A percentile compares a stretch with the other conserved stretches of the same genome.
Evolutionary conservation across 2,888 invertebrate species (phyloP).

Genomic region (Sympetrum striolatum): DNA sequence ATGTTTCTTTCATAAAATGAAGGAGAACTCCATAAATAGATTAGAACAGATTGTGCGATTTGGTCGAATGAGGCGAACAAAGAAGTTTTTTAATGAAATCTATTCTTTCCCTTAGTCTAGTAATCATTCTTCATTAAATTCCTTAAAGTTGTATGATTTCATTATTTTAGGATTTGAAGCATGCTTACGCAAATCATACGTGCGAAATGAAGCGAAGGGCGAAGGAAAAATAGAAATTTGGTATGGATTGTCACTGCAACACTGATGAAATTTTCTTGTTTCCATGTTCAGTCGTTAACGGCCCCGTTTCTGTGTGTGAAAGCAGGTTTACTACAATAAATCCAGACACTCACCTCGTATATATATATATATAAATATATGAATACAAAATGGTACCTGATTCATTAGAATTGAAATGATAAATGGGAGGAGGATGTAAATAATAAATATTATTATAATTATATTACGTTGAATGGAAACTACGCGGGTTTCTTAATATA

Average conservation of each 20-base stretch:
- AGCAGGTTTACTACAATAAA: neutral
- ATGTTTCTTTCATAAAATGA: too few species aligned
- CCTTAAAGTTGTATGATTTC: too few species aligned
- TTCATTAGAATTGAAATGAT: slow-evolving; percentile 36
- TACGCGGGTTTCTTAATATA: slow-evolving; percentile 31
- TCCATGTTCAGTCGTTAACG: slow-evolving; percentile 2
- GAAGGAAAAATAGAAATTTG: too few species aligned
- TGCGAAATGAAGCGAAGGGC: neutral
- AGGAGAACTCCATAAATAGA: too few species aligned
- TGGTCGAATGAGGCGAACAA: too few species aligned
- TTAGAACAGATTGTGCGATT: too few species aligned
- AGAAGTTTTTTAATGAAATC: too few species aligned
- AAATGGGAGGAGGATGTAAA: slow-evolving; percentile 11
- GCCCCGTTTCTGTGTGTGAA: neutral
- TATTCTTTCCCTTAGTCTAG: too few species aligned
- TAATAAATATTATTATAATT: slow-evolving; percentile 16
- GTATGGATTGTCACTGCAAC: too few species aligned
- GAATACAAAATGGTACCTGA: slow-evolving; percentile 35
- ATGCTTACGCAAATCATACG: neutral
- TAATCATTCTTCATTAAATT: too few species aligned
- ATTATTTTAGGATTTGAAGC: too few species aligned
- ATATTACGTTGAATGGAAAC: slow-evolving; percentile 29
- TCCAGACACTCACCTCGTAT: neutral
- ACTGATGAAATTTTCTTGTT: neutral
- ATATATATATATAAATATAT: neutral